phyloP scores from a whole-genome alignment of 2,113 vertebrate genomes.

The Tamias sibiricus region DNA sequence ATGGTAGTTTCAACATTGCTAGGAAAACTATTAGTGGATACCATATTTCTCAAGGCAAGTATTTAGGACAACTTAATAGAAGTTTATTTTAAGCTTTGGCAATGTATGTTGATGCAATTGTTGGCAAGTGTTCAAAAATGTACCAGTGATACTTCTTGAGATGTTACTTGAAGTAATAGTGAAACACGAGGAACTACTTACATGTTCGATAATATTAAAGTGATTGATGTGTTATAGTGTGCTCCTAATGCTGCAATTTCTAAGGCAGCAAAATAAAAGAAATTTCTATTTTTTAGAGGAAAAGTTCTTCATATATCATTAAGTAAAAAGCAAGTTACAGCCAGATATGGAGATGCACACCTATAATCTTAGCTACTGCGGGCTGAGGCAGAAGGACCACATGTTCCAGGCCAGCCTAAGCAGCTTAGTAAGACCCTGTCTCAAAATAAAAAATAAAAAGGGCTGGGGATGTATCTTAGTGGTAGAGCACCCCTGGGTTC shows the following conservation, averaged over 20 bases:
- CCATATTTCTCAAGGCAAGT: not conserved
- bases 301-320: not conserved
- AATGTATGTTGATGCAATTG: not conserved
- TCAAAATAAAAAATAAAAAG: not conserved
- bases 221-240: not conserved
- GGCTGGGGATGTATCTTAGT: not conserved
- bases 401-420: not conserved
- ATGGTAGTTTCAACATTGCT: not conserved
- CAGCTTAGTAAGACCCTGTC: not conserved
- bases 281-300: not conserved
- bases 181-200: not conserved
- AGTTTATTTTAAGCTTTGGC: not conserved
- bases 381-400: not conserved
- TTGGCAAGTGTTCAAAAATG: not conserved
- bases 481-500: not conserved
- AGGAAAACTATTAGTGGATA: not conserved
- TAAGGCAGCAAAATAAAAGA: not conserved
- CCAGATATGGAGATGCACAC: not conserved
- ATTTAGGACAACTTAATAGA: not conserved
- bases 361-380: not conserved
- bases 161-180: not conserved
- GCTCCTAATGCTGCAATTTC: too few species aligned
- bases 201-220: not conserved
- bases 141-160: not conserved
- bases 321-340: conserved; percentile 35